Base-by-base conservation (phyloP, 2,797 vertebrate genomes). In the Sebastes itinus region DNA sequence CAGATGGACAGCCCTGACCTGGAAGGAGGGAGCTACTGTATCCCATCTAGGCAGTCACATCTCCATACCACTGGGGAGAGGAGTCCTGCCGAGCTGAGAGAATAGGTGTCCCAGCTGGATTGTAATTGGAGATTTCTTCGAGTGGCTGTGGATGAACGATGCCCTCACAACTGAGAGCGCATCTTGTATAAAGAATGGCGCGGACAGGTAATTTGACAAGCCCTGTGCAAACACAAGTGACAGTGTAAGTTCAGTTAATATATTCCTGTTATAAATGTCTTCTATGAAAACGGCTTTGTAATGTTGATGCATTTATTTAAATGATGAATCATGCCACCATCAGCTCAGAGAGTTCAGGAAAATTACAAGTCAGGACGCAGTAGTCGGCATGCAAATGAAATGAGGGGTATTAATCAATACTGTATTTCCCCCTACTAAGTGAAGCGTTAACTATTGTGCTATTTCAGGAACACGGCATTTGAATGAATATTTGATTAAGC, bases 401-500 rank as follows among this genome's bases (percentile, higher is more conserved):
- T 77, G 72, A 74, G 72, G 83, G 72, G 83, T 82, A 92, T 94
- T 90, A 90, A 94, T 93, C 90, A 92, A 92, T 91, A 86, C 60
- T 42, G 32, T 78, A 81, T 80, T 80, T 72, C 80, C 74, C 71
- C 62, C 23, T 67, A 75, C 88, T 92, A 93, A 92, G 87, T 82
- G 84, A 91, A 83, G 84, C 82, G 74, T 91, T 92, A 92, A 92
- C 89, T 86, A 88, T 91, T 72, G 72, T 65, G 71, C 91, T 91
- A 88, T 89, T 93, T 92, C 88, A 91, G 79, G 84, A 89, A 92
- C 87, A 89, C 72, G 52, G 55, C 88, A 87, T 93, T 90, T 91
- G 86, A 92, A 95, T 93, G 87, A 90, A 95, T 93, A 92, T 93
- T 93, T 93, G 83, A 94, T 93, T 85, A 87, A 27, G 71, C 62